These are phyloP conservation scores for Belgica antarctica DNA, from an alignment of 2,888 invertebrate genomes.

Conservation along the genomic window DNA sequence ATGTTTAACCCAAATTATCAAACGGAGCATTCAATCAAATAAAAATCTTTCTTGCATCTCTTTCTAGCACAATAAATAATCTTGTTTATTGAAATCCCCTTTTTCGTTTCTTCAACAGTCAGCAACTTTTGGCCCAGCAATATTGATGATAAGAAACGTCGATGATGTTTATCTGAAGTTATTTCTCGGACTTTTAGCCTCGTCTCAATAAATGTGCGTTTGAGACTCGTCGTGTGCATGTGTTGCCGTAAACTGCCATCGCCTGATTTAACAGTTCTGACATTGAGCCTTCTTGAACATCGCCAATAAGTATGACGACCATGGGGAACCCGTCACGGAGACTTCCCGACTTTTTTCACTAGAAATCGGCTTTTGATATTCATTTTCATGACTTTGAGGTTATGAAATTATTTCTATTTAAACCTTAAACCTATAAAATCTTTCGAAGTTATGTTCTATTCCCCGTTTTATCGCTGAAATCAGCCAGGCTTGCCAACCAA, in stretches of 20 bases:
- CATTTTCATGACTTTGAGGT: no score
- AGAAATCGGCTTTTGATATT: no score
- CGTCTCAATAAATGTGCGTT: background rate
- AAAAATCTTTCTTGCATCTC: constrained; percentile 26
- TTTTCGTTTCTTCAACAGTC: constrained; percentile 1
- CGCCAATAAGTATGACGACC: background rate
- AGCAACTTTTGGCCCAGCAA: background rate
- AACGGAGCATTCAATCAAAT: constrained; percentile 33
- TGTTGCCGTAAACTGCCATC: constrained; percentile 24
- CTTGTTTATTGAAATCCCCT: constrained; percentile 39
- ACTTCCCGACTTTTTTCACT: no score
- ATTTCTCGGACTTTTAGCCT: constrained; percentile 4
- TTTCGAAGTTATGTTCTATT: no score
- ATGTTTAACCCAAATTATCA: constrained; percentile 29
- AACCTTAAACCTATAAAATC: no score
- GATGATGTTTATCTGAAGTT: constrained; percentile 16
- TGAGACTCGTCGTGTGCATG: constrained; percentile 25
- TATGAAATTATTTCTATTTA: no score
- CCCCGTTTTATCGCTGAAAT: no score
- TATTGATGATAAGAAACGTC: constrained; percentile 17
- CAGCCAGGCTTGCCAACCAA: no score
- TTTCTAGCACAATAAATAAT: constrained; percentile 35
- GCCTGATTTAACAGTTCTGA: constrained; percentile 30
- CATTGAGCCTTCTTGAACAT: constrained; percentile 16
- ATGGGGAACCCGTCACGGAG: no score